Conservation (phyloP, 1,140 invertebrate genomes). For the Lucilia cuprina region DNA sequence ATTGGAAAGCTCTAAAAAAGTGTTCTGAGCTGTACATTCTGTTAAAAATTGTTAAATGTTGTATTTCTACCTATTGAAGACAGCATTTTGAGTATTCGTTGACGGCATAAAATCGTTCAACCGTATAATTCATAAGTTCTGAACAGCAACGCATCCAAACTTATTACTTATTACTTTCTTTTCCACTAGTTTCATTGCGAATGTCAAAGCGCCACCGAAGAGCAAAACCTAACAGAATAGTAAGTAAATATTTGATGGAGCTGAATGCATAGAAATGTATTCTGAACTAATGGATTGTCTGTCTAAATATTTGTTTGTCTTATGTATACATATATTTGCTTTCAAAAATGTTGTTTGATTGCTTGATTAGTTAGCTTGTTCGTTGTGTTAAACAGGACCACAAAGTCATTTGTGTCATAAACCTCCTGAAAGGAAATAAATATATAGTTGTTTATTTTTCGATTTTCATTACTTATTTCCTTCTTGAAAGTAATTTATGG, state of each 20-base stretch:
- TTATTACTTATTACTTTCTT: not conserved
- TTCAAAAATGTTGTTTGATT: not conserved
- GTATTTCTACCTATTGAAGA: too few relatives aligned
- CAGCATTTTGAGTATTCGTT: not conserved
- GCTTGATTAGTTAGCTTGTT: not conserved
- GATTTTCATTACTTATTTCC: not conserved
- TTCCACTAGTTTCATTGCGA: not conserved
- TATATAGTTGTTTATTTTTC: not conserved
- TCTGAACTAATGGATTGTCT: not conserved
- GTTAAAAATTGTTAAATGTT: not conserved
- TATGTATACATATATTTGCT: not conserved
- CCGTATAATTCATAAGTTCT: constrained; percentile 23
- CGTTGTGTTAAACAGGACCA: not conserved
- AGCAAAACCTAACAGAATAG: too few relatives aligned
- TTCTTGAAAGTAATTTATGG: not conserved
- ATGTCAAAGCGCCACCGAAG: not conserved
- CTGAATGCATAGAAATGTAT: too few relatives aligned
- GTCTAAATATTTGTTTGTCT: not conserved
- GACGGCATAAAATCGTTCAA: not conserved
- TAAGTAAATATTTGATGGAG: too few relatives aligned
- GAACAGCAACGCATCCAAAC: not conserved
- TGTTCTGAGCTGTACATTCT: too few relatives aligned
- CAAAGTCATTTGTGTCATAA: constrained; percentile 8
- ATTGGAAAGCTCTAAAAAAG: too few relatives aligned
- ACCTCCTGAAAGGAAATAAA: not conserved